These are phyloP conservation scores for Amblyornis subalaris DNA, from an alignment of 2,113 vertebrate species.

Conservation along the genomic window DNA sequence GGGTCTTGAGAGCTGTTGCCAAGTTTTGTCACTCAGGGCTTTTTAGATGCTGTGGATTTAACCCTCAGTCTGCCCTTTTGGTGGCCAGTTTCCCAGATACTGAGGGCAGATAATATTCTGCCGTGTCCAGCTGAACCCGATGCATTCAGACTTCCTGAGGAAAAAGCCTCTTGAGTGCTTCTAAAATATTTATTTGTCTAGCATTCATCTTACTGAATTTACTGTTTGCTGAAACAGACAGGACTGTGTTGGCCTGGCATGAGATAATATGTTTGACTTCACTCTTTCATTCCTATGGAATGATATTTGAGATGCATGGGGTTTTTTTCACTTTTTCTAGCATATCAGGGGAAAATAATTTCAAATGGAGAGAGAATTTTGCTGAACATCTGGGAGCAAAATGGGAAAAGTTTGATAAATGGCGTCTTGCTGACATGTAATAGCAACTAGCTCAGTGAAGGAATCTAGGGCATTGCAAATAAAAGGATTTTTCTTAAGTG, in stretches of 20 bases:
- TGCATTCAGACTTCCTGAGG: constrained; percentile 24
- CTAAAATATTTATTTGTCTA: constrained; percentile 45
- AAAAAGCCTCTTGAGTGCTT: constrained; percentile 11
- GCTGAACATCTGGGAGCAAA: constrained; percentile 37
- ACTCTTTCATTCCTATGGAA: not conserved
- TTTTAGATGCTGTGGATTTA: constrained; percentile 4
- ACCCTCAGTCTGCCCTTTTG: constrained; percentile 4
- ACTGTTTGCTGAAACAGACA: constrained; percentile 11
- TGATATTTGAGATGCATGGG: constrained; percentile 10
- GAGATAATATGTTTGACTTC: constrained; percentile 8
- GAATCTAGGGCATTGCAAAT: not conserved
- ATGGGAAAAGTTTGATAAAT: constrained; percentile 33
- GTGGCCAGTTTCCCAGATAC: not conserved
- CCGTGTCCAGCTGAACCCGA: constrained; percentile 1
- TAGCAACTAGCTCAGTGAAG: not conserved
- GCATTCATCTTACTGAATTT: constrained; percentile 18
- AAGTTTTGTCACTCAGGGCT: not conserved
- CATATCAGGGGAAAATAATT: constrained; percentile 15
- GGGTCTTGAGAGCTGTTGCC: not conserved
- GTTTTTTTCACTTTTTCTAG: not conserved
- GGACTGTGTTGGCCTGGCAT: not conserved
- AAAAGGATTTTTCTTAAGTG: not conserved
- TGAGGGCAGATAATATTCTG: not conserved
- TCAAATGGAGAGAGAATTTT: not conserved
- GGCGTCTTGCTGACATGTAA: constrained; percentile 28